phyloP scores from a whole-genome alignment of 2,888 invertebrate genomes.

The Drosophila histrio region DNA sequence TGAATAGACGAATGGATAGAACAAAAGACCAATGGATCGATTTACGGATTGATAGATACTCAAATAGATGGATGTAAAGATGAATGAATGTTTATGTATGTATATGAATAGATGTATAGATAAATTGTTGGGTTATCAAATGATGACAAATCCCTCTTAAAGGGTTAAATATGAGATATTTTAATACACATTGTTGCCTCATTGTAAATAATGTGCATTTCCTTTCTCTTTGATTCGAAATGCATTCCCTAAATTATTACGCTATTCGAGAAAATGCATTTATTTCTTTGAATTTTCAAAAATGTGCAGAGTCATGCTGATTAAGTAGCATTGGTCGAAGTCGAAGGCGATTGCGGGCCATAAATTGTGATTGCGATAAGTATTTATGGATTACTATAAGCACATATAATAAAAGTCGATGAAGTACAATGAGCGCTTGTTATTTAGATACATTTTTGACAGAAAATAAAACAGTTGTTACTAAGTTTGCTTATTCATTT shows the following conservation, averaged over 20 bases:
- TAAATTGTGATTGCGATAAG: constrained; percentile 12
- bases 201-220: too few species aligned
- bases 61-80: too few species aligned
- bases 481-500: not conserved
- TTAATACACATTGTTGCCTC: too few species aligned
- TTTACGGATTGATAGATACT: too few species aligned
- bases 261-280: constrained; percentile 15
- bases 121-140: too few species aligned
- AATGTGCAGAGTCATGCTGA: constrained; percentile 23
- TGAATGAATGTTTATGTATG: too few species aligned
- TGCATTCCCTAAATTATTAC: not conserved
- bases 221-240: not conserved
- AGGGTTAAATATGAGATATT: too few species aligned
- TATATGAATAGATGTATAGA: too few species aligned
- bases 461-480: not conserved
- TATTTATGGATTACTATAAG: constrained; percentile 3
- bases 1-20: too few species aligned
- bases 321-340: constrained; percentile 12
- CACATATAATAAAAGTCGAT: not conserved
- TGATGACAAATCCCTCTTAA: too few species aligned
- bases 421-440: not conserved
- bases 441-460: not conserved
- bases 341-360: not conserved
- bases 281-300: not conserved
- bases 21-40: too few species aligned